Evolutionary conservation across 2,797 vertebrate species (phyloP).

Genomic region (Helostoma temminkii): DNA sequence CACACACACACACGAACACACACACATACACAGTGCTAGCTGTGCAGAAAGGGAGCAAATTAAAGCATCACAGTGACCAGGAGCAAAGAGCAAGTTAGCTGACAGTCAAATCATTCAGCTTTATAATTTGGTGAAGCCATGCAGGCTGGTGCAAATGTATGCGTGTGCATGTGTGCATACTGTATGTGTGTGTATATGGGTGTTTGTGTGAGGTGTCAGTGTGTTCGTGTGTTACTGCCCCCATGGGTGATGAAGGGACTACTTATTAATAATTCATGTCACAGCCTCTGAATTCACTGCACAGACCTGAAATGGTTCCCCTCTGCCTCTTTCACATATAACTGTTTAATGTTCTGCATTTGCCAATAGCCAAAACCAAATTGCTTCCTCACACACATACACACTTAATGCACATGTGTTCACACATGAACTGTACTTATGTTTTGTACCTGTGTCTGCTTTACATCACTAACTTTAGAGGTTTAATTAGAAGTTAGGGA

Average conservation of each 20-base stretch:
- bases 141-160: constrained; percentile 38
- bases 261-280: constrained; percentile 83
- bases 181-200: constrained; percentile 18
- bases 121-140: constrained; percentile 54
- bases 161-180: constrained; percentile 16
- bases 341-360: constrained; percentile 51
- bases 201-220: constrained; percentile 47
- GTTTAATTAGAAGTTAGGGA: constrained; percentile 77
- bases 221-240: constrained; percentile 55
- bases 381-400: constrained; percentile 18
- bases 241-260: constrained; percentile 70
- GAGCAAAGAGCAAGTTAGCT: constrained; percentile 28
- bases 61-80: constrained; percentile 14
- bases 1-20: no score
- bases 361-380: constrained; percentile 39
- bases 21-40: neutral
- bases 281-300: constrained; percentile 64
- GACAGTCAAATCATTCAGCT: constrained; percentile 52
- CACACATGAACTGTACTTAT: constrained; percentile 20
- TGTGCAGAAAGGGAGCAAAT: constrained; percentile 27
- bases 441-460: constrained; percentile 15
- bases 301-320: constrained; percentile 31
- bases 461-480: constrained; percentile 43
- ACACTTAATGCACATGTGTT: constrained; percentile 1
- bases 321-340: constrained; percentile 44